Conservation (phyloP, 2,797 vertebrate genomes). For the Coregonus ussuriensis region DNA sequence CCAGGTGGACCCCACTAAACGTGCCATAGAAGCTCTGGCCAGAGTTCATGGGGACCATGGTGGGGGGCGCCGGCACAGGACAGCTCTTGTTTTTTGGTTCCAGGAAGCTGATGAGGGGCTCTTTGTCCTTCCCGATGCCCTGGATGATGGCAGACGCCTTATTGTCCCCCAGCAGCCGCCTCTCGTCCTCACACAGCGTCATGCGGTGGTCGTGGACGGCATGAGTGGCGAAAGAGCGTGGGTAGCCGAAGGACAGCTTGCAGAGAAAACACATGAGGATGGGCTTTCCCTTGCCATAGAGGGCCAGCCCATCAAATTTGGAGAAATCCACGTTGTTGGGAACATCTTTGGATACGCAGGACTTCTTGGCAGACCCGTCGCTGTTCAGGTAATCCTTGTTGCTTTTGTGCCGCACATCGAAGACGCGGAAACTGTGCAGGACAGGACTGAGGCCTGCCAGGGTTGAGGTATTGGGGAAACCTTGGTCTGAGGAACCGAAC, state of each 20-base stretch:
- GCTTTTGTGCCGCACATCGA: conserved; percentile 99
- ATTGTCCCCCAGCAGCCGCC: conserved; percentile 95
- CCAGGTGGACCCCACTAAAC: conserved; percentile 97
- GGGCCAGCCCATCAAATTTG: conserved; percentile 97
- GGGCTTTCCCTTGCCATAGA: conserved; percentile 99
- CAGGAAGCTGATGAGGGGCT: conserved; percentile 99
- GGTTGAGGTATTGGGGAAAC: conserved; percentile 99
- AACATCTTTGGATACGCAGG: conserved; percentile 99
- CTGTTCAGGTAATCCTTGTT: conserved; percentile 99
- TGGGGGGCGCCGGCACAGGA: conserved; percentile 88
- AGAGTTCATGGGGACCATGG: conserved; percentile 91
- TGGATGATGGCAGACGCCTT: conserved; percentile 99
- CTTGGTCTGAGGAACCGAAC: conserved; percentile 97
- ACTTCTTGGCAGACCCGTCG: conserved; percentile 99
- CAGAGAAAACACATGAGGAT: conserved; percentile 99
- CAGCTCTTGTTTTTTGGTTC: conserved; percentile 99
- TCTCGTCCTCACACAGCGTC: conserved; percentile 98
- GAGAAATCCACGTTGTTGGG: conserved; percentile 99
- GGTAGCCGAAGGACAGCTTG: conserved; percentile 98
- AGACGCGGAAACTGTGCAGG: conserved; percentile 99
- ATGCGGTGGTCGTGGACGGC: conserved; percentile 99
- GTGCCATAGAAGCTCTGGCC: conserved; percentile 99
- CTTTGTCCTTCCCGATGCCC: conserved; percentile 99
- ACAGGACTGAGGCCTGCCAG: conserved; percentile 97
- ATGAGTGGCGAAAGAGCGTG: conserved; percentile 97